phyloP scores from a whole-genome alignment of 2,113 vertebrate genomes.

The Alosa alosa region DNA sequence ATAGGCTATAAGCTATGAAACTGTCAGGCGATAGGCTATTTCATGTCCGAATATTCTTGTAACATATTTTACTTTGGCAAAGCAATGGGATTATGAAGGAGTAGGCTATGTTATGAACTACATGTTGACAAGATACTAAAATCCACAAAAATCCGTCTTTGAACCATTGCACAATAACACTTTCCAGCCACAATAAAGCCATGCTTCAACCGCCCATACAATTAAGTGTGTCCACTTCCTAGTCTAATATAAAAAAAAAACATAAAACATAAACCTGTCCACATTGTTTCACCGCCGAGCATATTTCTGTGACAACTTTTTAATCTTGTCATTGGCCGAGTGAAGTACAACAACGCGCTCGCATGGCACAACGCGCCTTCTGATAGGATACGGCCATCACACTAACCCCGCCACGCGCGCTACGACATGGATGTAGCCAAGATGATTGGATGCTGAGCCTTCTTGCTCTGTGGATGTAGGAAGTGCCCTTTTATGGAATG shows the following conservation, averaged over 20 bases:
- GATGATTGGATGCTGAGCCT: slow-evolving; percentile 39
- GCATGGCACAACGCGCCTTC: background rate
- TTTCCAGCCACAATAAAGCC: background rate
- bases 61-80: no score
- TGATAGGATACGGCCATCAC: slow-evolving; percentile 24
- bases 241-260: background rate
- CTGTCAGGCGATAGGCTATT: background rate
- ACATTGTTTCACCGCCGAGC: slow-evolving; percentile 32
- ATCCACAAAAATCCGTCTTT: background rate
- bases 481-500: slow-evolving; percentile 70
- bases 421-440: background rate
- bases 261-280: background rate
- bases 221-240: background rate
- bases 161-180: background rate
- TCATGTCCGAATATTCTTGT: background rate
- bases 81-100: no score
- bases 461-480: slow-evolving; percentile 36
- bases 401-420: background rate
- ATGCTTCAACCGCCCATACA: background rate
- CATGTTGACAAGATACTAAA: background rate
- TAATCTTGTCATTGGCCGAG: slow-evolving; percentile 3
- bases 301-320: slow-evolving; percentile 42
- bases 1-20: no score
- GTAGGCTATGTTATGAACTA: no score
- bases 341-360: background rate